These are phyloP conservation scores for Zosterops borbonicus DNA, from an alignment of 2,113 vertebrate species.

Conservation along the genomic window DNA sequence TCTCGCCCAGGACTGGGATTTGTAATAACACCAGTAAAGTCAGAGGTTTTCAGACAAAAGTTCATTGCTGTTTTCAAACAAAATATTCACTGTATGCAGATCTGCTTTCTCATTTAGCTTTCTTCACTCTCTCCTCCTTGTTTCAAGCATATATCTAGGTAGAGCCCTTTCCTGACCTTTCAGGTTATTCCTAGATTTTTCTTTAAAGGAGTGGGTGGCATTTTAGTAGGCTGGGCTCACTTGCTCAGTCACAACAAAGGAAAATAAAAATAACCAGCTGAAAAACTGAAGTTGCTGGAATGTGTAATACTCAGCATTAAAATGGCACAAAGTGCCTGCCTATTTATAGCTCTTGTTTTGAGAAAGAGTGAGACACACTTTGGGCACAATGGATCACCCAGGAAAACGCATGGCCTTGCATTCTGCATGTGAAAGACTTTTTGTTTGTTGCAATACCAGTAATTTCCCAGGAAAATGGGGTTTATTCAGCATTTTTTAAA, in stretches of 20 bases:
- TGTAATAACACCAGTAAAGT: not conserved
- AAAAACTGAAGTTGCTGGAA: conserved; percentile 33
- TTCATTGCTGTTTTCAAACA: not conserved
- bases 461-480: conserved; percentile 1
- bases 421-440: not conserved
- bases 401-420: not conserved
- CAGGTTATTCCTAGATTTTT: not conserved
- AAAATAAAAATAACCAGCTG: conserved; percentile 39
- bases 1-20: not conserved
- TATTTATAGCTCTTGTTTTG: conserved; percentile 46
- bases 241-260: not conserved
- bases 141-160: not conserved
- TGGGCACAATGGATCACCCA: conserved; percentile 26
- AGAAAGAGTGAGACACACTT: conserved; percentile 34
- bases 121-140: not conserved
- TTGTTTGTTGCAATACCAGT: conserved; percentile 20
- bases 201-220: not conserved
- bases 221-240: not conserved
- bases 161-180: not conserved
- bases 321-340: not conserved
- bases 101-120: not conserved
- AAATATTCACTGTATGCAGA: not conserved
- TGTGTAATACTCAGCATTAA: conserved; percentile 37
- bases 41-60: not conserved
- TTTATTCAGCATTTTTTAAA: conserved; percentile 10